Conservation (phyloP, 2,888 invertebrate genomes). For the Drosophila emarginata region DNA sequence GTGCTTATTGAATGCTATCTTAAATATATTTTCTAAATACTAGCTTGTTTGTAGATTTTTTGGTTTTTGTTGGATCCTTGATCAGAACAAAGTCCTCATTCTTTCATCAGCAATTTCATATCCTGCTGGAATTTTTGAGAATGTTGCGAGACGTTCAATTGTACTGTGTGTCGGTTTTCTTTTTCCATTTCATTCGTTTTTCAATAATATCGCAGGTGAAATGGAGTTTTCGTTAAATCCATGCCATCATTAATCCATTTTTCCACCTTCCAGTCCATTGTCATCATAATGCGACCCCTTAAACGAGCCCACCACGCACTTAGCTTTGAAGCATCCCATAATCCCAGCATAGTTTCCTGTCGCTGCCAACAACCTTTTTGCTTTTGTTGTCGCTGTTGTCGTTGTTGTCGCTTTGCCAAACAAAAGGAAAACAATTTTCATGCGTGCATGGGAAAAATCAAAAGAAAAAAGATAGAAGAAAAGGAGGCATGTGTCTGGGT, state of each 20-base stretch:
- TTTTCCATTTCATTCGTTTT: conserved; percentile 24
- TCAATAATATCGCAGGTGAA: conserved; percentile 15
- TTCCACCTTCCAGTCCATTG: conserved; percentile 41
- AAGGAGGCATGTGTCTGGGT: conserved; percentile 23
- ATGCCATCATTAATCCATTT: neutral
- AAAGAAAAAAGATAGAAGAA: conserved; percentile 39
- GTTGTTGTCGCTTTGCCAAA: conserved; percentile 41
- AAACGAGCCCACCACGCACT: conserved; percentile 34
- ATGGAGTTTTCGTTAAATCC: neutral
- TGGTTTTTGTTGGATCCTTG: too few species aligned
- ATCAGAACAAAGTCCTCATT: too few species aligned
- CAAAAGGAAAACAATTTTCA: conserved; percentile 77
- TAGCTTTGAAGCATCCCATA: conserved; percentile 50
- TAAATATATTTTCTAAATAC: too few species aligned
- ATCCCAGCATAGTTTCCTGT: conserved; percentile 70
- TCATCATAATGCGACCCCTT: conserved; percentile 50
- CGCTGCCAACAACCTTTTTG: conserved; percentile 66
- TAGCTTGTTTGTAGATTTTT: too few species aligned
- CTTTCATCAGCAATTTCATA: too few species aligned
- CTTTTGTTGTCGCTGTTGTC: conserved; percentile 41
- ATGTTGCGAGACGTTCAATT: too few species aligned
- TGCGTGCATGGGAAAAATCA: conserved; percentile 70
- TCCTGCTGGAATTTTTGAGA: too few species aligned
- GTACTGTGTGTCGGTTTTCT: conserved; percentile 6
- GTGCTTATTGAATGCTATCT: too few species aligned